Evolutionary conservation across 2,113 vertebrate species (phyloP).

Genomic region (human): DNA sequence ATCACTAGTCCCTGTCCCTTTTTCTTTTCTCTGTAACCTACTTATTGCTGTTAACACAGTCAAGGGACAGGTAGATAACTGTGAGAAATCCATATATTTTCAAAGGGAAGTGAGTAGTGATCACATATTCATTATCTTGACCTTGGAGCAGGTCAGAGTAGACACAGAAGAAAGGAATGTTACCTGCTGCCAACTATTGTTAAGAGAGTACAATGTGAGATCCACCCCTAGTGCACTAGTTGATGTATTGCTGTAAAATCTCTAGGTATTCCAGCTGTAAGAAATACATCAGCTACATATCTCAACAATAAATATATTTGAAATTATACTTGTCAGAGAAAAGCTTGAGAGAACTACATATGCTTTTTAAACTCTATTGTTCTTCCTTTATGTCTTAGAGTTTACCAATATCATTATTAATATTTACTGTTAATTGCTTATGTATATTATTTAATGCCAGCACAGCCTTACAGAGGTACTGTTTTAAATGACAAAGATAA

Average conservation of each 20-base stretch:
- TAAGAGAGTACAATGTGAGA: constrained; percentile 74
- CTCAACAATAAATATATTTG: constrained; percentile 64
- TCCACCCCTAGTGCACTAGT: constrained; percentile 70
- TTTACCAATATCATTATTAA: constrained; percentile 70
- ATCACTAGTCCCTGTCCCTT: not conserved
- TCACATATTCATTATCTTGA: constrained; percentile 72
- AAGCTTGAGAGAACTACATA: constrained; percentile 57
- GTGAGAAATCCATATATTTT: constrained; percentile 54
- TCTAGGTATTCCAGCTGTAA: constrained; percentile 57
- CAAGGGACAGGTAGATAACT: constrained; percentile 43
- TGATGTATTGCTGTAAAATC: constrained; percentile 73
- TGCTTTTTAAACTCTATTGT: constrained; percentile 63
- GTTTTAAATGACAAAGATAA: constrained; percentile 75
- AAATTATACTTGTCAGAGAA: constrained; percentile 63
- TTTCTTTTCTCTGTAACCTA: constrained; percentile 38
- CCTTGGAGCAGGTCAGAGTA: constrained; percentile 73
- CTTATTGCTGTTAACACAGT: constrained; percentile 14
- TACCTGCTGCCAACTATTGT: constrained; percentile 73
- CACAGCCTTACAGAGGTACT: constrained; percentile 69
- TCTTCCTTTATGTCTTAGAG: constrained; percentile 69
- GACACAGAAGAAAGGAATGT: constrained; percentile 68
- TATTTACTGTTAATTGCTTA: constrained; percentile 71
- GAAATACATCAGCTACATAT: constrained; percentile 62
- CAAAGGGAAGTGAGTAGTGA: constrained; percentile 55
- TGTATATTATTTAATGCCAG: constrained; percentile 62